A percentile compares a stretch with the other conserved stretches of the same genome.
These are phyloP conservation scores for Anagrus nilaparvatae DNA, from an alignment of 1,140 invertebrate genomes.

Conservation along the genomic window DNA sequence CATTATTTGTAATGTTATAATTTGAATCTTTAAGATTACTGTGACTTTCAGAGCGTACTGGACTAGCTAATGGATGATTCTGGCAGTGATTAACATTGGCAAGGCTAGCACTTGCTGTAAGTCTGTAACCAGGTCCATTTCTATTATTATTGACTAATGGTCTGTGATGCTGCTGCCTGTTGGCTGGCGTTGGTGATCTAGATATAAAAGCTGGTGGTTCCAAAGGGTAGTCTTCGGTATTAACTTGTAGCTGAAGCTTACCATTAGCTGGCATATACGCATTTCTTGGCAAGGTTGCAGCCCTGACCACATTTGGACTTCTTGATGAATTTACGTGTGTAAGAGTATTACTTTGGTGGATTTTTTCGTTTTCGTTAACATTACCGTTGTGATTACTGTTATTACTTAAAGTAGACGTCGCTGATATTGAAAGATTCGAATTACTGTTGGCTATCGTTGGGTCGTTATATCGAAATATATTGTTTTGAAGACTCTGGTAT, in stretches of 20 bases:
- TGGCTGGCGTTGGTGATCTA: conserved; percentile 45
- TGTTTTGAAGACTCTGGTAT: conserved; percentile 43
- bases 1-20: conserved; percentile 35
- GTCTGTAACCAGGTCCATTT: conserved; percentile 29
- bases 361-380: conserved; percentile 32
- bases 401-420: conserved; percentile 35
- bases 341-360: conserved; percentile 37
- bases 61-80: conserved; percentile 29
- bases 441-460: conserved; percentile 47
- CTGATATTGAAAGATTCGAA: conserved; percentile 41
- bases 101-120: conserved; percentile 44
- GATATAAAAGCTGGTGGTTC: conserved; percentile 47
- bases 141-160: conserved; percentile 26
- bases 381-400: conserved; percentile 40
- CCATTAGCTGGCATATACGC: conserved; percentile 48
- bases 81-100: conserved; percentile 44
- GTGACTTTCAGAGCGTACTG: conserved; percentile 38
- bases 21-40: conserved; percentile 41
- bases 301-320: conserved; percentile 46
- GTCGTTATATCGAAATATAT: conserved; percentile 58
- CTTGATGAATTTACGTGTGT: conserved; percentile 29
- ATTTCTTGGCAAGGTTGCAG: conserved; percentile 61
- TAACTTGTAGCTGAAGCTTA: conserved; percentile 40
- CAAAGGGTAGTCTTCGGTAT: conserved; percentile 40
- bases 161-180: conserved; percentile 27